Evolutionary conservation across 2,113 vertebrate genomes (phyloP), one percentile per base, ranked within the genome.

Genomic region (Camelus dromedarius): DNA sequence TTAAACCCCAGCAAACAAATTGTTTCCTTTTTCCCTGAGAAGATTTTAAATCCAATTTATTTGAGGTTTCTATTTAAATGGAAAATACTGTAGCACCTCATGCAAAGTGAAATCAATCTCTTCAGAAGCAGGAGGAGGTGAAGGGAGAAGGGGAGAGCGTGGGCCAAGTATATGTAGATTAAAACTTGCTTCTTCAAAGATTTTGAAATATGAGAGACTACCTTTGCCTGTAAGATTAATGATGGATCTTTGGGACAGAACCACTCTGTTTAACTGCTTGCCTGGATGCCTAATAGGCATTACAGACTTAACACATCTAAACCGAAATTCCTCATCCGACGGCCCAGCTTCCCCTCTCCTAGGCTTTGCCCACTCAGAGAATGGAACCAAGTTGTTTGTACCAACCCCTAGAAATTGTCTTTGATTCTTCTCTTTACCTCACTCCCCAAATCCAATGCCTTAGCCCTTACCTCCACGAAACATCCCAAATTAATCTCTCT

Each of bases 41-140:
- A 96, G 95, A 85, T 97, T 98, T 98, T 97, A 97, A 98, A 98
- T 98, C 97, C 84, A 96, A 93, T 98, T 98, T 98, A 98, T 98
- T 96, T 98, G 97, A 98, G 92, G 58, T 96, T 98, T 98, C 98
- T 98, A 97, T 98, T 98, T 98, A 98, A 99, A 99, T 98, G 98
- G 98, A 99, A 99, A 99, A 98, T 97, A 97, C 97, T 97, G 94
- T 97, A 98, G 98, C 98, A 98, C 98, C 98, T 97, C 98, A 98
- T 98, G 98, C 98, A 98, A 99, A 99, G 85, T 98, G 95, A 99
- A 99, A 99, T 98, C 98, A 98, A 98, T 99, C 98, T 98, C 90
- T 97, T 93, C 38, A 93, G 80, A 87, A 95, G 82, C 5, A 87
- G 96, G 85, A 92, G 69, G 97, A 97, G 96, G 94, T 82, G 32